Percentiles rank a stretch among this genome's conserved stretches.
phyloP scores from a whole-genome alignment of 2,113 vertebrate species.

The Microcebus lehilahytsara region DNA sequence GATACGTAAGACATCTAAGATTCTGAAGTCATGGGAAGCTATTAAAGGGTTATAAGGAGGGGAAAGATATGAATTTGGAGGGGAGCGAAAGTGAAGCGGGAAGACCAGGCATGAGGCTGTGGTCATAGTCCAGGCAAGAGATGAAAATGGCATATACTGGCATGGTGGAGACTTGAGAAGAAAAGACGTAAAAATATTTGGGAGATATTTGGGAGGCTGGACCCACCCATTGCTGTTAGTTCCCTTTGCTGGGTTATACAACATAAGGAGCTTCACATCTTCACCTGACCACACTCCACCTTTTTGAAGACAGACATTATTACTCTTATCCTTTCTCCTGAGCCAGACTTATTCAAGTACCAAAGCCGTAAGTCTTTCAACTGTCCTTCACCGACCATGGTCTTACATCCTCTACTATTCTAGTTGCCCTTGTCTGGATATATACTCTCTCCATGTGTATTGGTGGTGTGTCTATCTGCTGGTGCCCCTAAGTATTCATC shows the following conservation, averaged over 20 bases:
- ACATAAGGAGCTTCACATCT: not conserved
- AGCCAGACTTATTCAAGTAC: not conserved
- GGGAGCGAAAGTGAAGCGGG: not conserved
- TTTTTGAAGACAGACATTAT: not conserved
- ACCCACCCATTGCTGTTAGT: fast-evolving
- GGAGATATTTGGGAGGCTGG: not conserved
- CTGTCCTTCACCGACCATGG: not conserved
- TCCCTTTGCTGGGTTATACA: not conserved
- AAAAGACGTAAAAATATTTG: not conserved
- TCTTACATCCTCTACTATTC: not conserved
- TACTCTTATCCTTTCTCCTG: not conserved
- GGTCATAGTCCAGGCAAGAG: not conserved
- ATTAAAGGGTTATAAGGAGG: not conserved
- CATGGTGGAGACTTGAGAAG: not conserved
- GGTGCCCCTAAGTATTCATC: not conserved
- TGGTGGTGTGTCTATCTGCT: not conserved
- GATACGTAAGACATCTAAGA: not conserved
- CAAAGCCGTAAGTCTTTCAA: not conserved
- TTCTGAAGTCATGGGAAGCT: not conserved
- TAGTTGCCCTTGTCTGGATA: not conserved
- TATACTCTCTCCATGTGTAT: not conserved
- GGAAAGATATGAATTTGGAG: not conserved
- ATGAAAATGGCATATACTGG: not conserved
- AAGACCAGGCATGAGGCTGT: not conserved
- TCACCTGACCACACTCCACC: not conserved